Evolutionary conservation across 2,113 vertebrate species (phyloP), one percentile per base, ranked within the genome.

Genomic region (Enhydra lutris): DNA sequence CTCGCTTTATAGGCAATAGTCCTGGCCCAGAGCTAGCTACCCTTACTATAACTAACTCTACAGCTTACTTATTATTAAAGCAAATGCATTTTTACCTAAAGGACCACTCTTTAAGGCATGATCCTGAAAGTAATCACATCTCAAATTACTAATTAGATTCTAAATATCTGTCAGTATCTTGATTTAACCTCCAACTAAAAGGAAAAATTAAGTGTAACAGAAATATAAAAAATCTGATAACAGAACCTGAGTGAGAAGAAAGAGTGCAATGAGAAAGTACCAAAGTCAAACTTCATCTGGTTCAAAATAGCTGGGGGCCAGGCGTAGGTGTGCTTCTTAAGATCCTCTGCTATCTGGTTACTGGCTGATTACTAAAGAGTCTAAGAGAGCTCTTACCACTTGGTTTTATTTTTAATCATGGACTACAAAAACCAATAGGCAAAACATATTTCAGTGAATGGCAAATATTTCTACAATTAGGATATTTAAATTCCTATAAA

Each of bases 341-440:
- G 92, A 89, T 61, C 74, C 42, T 82, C 39, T 94, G 74, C 24
- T 87, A 95, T 59, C 67, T 4, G 86, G 59, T 89, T 89, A 89
- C 73, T 80, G 20, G 92, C 2, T 78, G 50, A 85, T 74, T 69
- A 47, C 13, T 13, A 78, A 59, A 50, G 17, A 94, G 50, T 71
- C 24, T 52, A 45, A 39, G 20, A 95, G 45, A 52, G 0, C 34
- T 92, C 57, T 97, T 45, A 52, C 17, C 57, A 82, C 24, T 81
- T 89, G 73, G 81, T 89, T 91, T 95, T 78, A 94, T 82, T 94
- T 97, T 95, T 92, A 95, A 92, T 86, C 10, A 86, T 34, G 26
- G 14, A 81, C 50, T 89, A 89, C 5, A 92, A 89, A 97, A 97
- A 74, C 20, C 74, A 93, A 91, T 3, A 61, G 21, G 57, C 4